Base-by-base conservation (phyloP, 2,113 vertebrate species). In the Phodopus roborovskii region DNA sequence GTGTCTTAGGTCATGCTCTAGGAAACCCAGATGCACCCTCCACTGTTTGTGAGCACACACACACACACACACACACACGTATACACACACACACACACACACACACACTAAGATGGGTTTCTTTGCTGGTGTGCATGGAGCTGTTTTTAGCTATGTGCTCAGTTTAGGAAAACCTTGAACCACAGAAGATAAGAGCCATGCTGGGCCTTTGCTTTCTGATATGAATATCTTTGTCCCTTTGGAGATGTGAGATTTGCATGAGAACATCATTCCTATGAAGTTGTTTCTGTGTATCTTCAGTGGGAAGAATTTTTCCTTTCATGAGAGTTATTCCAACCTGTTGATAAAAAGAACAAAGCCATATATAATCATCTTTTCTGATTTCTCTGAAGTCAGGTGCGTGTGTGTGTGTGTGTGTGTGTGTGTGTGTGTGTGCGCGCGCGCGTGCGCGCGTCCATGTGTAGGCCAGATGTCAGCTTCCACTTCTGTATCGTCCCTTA, bases 271-370 rank as follows among this genome's bases (percentile, higher is more conserved):
- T 97, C 95, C 96, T 96, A 97, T 98, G 96, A 97, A 98, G 95
- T 97, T 97, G 94, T 95, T 97, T 97, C 97, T 96, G 83, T 97
- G 97, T 95, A 88, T 97, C 96, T 97, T 96, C 96, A n/a, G 95
- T 83, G 95, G 96, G 94, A 97, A 97, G 96, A 96, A 97, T 97
- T 91, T 97, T 97, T 97, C 97, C 97, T 98, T 97, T 93, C 7
- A 56, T 96, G 86, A 83, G 86, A 86, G 78, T 94, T 95, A 96
- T 94, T 95, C 89, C 62, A 88, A 87, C 96, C 91, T 56, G 87
- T 95, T 97, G 95, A 97, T 92, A 88, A 78, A 97, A 94, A 42
- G 70, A 81, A 94, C 79, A 64, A 70, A 77, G 45, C 17, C 3
- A 84, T 87, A 84, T 87, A 88, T 74, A n/a, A 74, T 84, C 42